Conservation (phyloP, 2,888 invertebrate genomes). For the Lottia scabra region DNA sequence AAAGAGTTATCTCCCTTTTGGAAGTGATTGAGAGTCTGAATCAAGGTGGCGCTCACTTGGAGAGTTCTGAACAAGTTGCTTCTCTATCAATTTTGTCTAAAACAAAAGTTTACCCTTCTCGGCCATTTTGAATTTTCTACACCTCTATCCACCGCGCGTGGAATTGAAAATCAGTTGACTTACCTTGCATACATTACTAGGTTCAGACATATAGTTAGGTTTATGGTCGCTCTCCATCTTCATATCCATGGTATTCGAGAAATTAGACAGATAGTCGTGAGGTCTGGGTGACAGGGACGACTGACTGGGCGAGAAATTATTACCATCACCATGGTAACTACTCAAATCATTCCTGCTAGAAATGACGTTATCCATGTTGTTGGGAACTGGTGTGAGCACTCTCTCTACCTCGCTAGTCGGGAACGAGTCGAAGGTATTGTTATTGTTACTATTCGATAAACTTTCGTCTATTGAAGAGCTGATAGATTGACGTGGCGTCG, state of each 20-base stretch:
- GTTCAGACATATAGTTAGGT: conserved; percentile 40
- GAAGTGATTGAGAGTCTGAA: too few relatives aligned
- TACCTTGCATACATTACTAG: conserved; percentile 72
- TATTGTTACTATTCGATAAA: not conserved
- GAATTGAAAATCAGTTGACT: too few relatives aligned
- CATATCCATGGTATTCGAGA: conserved; percentile 31
- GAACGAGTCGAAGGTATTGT: conserved; percentile 27
- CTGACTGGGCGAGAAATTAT: conserved; percentile 20
- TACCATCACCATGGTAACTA: conserved; percentile 24
- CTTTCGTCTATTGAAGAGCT: not conserved
- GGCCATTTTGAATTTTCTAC: too few relatives aligned
- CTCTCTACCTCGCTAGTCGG: conserved; percentile 19
- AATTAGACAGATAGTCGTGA: conserved; percentile 6
- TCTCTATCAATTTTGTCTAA: too few relatives aligned
- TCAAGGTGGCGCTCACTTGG: too few relatives aligned
- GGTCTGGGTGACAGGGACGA: conserved; percentile 11
- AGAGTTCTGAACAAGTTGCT: too few relatives aligned
- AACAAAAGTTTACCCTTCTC: too few relatives aligned
- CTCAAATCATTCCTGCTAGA: not conserved
- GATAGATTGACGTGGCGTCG: not conserved
- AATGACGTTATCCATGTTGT: conserved; percentile 9
- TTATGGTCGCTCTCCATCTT: conserved; percentile 15
- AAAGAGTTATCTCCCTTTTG: too few relatives aligned
- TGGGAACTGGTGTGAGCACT: conserved; percentile 13
- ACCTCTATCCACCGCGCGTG: too few relatives aligned